These are phyloP conservation scores for Phyllotreta cruciferae DNA, from an alignment of 2,888 invertebrate genomes.

Conservation along the genomic window DNA sequence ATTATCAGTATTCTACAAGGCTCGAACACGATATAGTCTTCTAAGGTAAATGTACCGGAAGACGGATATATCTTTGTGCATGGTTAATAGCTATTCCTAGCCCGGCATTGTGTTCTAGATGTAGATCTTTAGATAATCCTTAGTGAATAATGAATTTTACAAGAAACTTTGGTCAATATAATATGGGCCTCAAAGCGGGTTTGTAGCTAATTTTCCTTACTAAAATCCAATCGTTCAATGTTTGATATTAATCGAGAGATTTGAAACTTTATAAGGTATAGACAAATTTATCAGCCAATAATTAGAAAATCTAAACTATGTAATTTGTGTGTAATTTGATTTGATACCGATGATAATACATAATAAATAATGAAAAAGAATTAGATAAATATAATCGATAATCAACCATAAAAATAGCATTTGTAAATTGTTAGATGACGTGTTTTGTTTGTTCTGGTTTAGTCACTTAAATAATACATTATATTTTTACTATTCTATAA, in stretches of 20 bases:
- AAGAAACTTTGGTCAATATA: slow-evolving; percentile 52
- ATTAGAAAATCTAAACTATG: too few species aligned
- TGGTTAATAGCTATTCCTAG: slow-evolving; percentile 58
- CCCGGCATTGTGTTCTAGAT: slow-evolving; percentile 51
- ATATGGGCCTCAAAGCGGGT: slow-evolving; percentile 35
- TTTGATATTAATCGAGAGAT: slow-evolving; percentile 2
- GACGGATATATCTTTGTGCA: slow-evolving; percentile 60
- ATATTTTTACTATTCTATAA: too few species aligned
- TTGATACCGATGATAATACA: too few species aligned
- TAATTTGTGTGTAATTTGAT: too few species aligned
- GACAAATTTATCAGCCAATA: too few species aligned
- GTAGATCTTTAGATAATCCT: slow-evolving; percentile 51
- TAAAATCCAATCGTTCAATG: slow-evolving; percentile 4
- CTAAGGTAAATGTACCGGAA: slow-evolving; percentile 58
- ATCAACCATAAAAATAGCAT: too few species aligned
- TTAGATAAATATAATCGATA: too few species aligned
- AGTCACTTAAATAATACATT: too few species aligned
- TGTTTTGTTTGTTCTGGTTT: too few species aligned
- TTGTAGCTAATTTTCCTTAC: slow-evolving; percentile 34
- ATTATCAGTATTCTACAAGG: slow-evolving; percentile 51
- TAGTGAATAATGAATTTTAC: slow-evolving; percentile 52
- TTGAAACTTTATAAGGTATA: too few species aligned
- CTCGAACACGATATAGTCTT: slow-evolving; percentile 57
- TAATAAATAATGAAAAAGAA: too few species aligned
- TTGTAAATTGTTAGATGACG: too few species aligned